Evolutionary conservation across 2,113 vertebrate species (phyloP).

Genomic region (Uria aalge): DNA sequence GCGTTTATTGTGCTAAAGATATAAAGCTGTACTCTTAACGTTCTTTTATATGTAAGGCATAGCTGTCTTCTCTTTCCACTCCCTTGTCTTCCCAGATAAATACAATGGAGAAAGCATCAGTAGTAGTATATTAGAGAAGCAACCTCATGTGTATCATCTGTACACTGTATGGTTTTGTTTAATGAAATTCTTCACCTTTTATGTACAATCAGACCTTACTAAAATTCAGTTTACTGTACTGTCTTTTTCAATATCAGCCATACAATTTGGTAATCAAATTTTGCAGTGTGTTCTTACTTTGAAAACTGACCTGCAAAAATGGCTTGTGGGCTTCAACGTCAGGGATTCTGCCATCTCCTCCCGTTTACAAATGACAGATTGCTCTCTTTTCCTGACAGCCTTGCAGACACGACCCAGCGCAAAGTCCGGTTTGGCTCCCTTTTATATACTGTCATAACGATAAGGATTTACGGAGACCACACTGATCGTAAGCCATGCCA

Average conservation of each 20-base stretch:
- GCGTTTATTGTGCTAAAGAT: slow-evolving; percentile 8
- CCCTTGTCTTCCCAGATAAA: not conserved
- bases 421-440: not conserved
- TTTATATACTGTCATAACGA: not conserved
- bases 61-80: not conserved
- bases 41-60: not conserved
- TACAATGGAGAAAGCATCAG: not conserved
- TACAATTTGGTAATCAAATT: not conserved
- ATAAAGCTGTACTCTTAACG: not conserved
- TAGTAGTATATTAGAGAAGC: not conserved
- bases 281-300: not conserved
- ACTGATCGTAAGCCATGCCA: not conserved
- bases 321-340: not conserved
- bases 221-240: not conserved
- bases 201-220: not conserved
- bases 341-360: not conserved
- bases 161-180: not conserved
- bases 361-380: not conserved
- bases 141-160: not conserved
- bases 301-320: not conserved
- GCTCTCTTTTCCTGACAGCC: not conserved
- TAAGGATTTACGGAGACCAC: not conserved
- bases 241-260: not conserved
- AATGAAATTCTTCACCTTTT: not conserved
- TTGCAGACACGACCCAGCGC: not conserved